phyloP scores from a whole-genome alignment of 2,888 invertebrate species.

The Acanthoscelides obtectus region DNA sequence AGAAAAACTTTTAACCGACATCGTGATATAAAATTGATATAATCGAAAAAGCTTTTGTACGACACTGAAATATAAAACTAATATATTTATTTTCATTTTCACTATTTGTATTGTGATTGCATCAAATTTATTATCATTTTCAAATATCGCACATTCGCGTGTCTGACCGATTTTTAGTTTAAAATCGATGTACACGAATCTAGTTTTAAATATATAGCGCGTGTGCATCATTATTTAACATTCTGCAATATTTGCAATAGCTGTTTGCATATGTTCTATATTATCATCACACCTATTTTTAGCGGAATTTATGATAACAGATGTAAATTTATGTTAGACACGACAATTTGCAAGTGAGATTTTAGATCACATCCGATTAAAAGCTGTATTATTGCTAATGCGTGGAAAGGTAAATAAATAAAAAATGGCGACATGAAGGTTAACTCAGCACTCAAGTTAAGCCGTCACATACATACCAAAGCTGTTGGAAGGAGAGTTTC shows the following conservation, averaged over 20 bases:
- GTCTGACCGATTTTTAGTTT: neutral
- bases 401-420: no score
- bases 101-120: neutral
- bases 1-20: neutral
- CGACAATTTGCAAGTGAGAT: neutral
- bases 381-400: neutral
- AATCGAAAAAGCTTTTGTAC: neutral
- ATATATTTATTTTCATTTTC: neutral
- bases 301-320: neutral
- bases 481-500: no score
- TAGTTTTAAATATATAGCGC: neutral
- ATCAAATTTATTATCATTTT: neutral
- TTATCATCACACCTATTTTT: neutral
- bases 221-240: neutral
- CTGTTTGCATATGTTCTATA: neutral
- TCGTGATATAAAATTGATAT: neutral
- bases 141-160: neutral
- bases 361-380: neutral
- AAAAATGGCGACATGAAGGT: no score
- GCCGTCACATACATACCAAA: no score
- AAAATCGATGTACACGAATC: neutral
- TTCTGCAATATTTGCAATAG: neutral
- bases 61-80: neutral
- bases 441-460: no score
- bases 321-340: neutral